Evolutionary conservation across 1,140 invertebrate genomes (phyloP).

Genomic region (Sminthurides bifidus): DNA sequence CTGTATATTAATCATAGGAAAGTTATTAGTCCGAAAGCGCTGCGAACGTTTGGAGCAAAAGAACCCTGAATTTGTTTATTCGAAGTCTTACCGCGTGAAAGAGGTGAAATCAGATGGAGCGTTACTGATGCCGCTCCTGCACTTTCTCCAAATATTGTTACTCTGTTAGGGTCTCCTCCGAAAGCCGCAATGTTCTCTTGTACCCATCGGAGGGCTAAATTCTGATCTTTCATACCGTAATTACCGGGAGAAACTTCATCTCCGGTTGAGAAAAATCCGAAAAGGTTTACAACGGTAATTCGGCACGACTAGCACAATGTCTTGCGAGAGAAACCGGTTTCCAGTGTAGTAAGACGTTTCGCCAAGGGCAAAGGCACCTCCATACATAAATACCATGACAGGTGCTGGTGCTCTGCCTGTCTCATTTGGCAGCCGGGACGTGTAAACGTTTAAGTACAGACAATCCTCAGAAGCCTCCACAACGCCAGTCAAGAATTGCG

Average conservation of each 20-base stretch:
- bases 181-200: conserved; percentile 36
- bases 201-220: conserved; percentile 35
- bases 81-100: neutral
- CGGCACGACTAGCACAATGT: conserved; percentile 41
- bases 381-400: neutral
- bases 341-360: conserved; percentile 7
- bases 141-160: conserved; percentile 5
- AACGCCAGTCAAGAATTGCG: conserved; percentile 36
- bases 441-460: conserved; percentile 48
- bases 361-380: conserved; percentile 21
- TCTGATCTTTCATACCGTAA: conserved; percentile 36
- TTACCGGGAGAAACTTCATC: conserved; percentile 33
- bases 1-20: neutral
- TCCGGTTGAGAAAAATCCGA: conserved; percentile 13
- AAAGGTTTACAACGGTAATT: neutral
- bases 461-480: conserved; percentile 47
- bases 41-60: neutral
- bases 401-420: neutral
- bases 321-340: conserved; percentile 41
- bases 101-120: neutral
- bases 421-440: conserved; percentile 37
- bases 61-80: too few species aligned
- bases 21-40: neutral
- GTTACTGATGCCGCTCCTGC: neutral
- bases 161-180: conserved; percentile 34